Percentiles rank a stretch among this genome's conserved stretches.
Evolutionary conservation across 2,797 vertebrate genomes (phyloP).

Genomic region (Brachymystax lenok): DNA sequence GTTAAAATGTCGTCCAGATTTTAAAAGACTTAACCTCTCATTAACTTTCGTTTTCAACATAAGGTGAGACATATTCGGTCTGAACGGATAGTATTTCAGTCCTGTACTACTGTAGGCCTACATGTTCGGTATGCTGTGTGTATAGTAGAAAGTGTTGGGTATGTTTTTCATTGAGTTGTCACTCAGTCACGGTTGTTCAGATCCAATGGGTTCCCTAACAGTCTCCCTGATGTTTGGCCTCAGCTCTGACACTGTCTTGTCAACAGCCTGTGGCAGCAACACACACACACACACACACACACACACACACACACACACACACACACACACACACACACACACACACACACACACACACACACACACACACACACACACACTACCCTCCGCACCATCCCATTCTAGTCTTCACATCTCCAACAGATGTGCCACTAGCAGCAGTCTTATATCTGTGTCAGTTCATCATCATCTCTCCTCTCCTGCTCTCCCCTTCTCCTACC

Average conservation of each 20-base stretch:
- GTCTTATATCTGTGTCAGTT: conserved; percentile 48
- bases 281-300: background rate
- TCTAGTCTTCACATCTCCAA: conserved; percentile 35
- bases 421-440: conserved; percentile 63
- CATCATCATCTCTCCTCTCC: conserved; percentile 1
- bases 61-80: background rate
- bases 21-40: conserved; percentile 31
- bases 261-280: background rate
- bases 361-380: background rate
- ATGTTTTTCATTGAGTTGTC: background rate
- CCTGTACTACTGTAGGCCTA: conserved; percentile 33
- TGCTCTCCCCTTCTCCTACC: conserved; percentile 6
- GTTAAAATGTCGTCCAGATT: conserved; percentile 31
- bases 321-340: background rate
- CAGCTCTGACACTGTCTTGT: background rate
- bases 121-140: background rate
- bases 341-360: conserved; percentile 3
- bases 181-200: background rate
- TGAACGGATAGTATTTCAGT: background rate
- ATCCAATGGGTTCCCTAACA: background rate
- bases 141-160: background rate
- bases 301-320: background rate
- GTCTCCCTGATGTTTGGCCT: conserved; percentile 24
- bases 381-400: background rate
- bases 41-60: background rate